Evolutionary conservation across 2,797 vertebrate species (phyloP), one percentile per base, ranked within the genome.

Genomic region (Sitta carolinensis): DNA sequence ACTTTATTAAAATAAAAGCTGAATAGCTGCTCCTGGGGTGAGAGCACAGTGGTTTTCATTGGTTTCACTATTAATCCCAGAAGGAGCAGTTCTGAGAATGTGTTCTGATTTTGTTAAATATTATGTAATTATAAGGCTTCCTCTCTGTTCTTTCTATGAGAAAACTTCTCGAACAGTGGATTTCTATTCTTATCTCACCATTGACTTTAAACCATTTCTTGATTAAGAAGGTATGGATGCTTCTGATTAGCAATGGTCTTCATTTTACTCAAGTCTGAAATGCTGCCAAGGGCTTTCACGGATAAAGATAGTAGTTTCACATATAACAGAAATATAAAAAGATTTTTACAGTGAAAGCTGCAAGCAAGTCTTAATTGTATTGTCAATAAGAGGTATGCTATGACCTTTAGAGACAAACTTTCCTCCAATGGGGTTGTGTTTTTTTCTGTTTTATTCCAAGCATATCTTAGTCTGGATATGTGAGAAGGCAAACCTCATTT

Each of bases 401-500:
- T 57, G 11, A 81, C n/a, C 29, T 76, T 75, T 40, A 54, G 50
- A 84, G 34, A 75, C 16, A 68, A 47, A 27, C 16, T 58, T 89
- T 30, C 11, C 23, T 89, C 34, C 38, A 64, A 2, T 42, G 1
- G 0, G 1, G 0, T 72, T 20, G 1, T 15, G 9, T 30, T 26
- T 21, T 54, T 51, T 20, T 6, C 4, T 21, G 23, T 55, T 58
- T 45, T 17, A 42, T 82, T 87, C 38, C 21, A 64, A 38, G 17
- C 9, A 7, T 82, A 4, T 43, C n/a, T 88, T 61, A 10, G 25
- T 62, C 32, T 84, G 55, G 25, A 40, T 59, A 48, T 29, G 8
- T 51, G 51, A 20, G 40, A 75, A 47, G 11, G 47, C 54, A 88
- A 54, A 40, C 9, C 23, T 89, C 36, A 19, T 42, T 43, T 58